These are phyloP conservation scores for Planococcus citri DNA, from an alignment of 1,140 invertebrate genomes.

Conservation along the genomic window DNA sequence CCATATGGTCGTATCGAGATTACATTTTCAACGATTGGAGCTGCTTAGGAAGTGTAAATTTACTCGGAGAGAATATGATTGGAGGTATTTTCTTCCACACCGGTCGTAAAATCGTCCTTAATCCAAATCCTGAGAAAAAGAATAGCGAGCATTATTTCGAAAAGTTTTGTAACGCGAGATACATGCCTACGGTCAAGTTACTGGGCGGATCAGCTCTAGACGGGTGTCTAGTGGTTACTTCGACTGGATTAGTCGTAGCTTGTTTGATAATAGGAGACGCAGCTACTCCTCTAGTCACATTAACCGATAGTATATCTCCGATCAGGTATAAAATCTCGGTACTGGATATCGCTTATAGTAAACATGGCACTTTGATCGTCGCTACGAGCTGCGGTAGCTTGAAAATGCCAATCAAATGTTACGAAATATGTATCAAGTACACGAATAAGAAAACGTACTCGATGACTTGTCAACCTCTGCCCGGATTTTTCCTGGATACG, in stretches of 20 bases:
- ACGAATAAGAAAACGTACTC: conserved; percentile 40
- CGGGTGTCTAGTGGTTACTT: conserved; percentile 67
- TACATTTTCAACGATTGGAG: conserved; percentile 67
- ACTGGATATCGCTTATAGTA: conserved; percentile 59
- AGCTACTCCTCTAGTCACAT: conserved; percentile 33
- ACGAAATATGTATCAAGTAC: conserved; percentile 42
- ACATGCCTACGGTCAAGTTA: conserved; percentile 65
- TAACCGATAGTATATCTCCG: conserved; percentile 55
- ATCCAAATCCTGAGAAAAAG: conserved; percentile 66
- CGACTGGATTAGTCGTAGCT: conserved; percentile 65
- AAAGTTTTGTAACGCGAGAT: conserved; percentile 64
- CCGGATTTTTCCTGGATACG: conserved; percentile 54
- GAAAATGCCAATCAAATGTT: conserved; percentile 25
- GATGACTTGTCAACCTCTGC: conserved; percentile 57
- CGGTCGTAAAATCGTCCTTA: conserved; percentile 52
- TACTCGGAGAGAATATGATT: conserved; percentile 66
- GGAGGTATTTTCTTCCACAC: conserved; percentile 71
- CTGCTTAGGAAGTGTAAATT: conserved; percentile 32
- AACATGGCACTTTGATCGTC: conserved; percentile 68
- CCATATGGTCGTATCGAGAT: conserved; percentile 63
- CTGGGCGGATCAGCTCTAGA: conserved; percentile 72
- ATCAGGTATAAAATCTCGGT: conserved; percentile 57
- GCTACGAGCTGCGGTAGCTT: conserved; percentile 57
- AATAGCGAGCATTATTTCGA: conserved; percentile 68
- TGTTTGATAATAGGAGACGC: conserved; percentile 40